phyloP scores from a whole-genome alignment of 2,888 invertebrate genomes.

The Halictus ligatus region DNA sequence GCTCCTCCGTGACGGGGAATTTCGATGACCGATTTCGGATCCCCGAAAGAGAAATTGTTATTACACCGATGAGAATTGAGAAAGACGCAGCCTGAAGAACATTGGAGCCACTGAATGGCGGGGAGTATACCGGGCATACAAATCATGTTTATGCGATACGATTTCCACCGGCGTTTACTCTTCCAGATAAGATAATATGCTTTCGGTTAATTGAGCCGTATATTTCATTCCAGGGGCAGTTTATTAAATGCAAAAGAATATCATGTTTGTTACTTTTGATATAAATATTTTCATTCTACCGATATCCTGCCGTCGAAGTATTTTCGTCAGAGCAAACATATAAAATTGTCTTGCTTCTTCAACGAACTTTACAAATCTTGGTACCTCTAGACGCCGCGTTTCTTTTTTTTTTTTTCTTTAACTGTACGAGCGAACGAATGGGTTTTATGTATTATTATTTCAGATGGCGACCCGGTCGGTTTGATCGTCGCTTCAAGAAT shows the following conservation, averaged over 20 bases:
- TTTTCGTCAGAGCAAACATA: background rate
- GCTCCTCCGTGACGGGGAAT: slow-evolving; percentile 31
- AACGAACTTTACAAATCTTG: background rate
- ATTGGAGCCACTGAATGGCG: background rate
- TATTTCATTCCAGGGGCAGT: background rate
- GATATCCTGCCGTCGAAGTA: background rate
- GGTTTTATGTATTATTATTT: slow-evolving; percentile 1
- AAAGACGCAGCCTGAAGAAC: background rate
- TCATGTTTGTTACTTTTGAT: background rate
- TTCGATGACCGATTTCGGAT: slow-evolving; percentile 56
- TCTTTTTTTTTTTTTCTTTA: too few relatives aligned
- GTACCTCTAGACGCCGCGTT: background rate
- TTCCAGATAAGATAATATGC: too few relatives aligned
- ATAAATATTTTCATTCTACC: background rate
- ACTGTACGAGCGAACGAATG: background rate
- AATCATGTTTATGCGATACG: background rate
- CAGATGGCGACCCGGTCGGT: slow-evolving; percentile 12
- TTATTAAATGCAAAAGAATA: background rate
- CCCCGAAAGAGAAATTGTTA: slow-evolving; percentile 5
- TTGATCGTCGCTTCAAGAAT: background rate
- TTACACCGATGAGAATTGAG: background rate
- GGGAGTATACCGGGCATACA: background rate
- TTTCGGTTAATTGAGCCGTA: slow-evolving; percentile 8
- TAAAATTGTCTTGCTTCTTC: background rate
- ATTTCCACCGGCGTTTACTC: background rate